Base-by-base conservation (phyloP, 2,797 vertebrate genomes). In the Manis crassicaudata region DNA sequence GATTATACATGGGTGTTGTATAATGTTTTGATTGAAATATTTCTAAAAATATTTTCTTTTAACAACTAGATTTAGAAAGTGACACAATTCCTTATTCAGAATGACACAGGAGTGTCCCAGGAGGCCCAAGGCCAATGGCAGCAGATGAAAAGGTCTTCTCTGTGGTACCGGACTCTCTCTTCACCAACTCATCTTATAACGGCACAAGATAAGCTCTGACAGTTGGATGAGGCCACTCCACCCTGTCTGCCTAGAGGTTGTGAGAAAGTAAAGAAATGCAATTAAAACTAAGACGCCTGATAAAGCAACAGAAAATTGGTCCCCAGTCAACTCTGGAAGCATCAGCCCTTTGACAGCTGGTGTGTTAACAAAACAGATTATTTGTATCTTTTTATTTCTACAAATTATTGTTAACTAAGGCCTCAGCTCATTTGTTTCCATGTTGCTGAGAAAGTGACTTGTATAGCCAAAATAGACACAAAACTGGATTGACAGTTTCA, bases 391-490 rank as follows among this genome's bases (percentile, higher is more conserved):
- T 46, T 60, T 81, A 18, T 67, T 32, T 92, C 52, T 93, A 54
- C 35, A 85, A 54, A 65, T 11, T 72, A 40, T 58, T 79, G 72
- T 91, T 81, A 86, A 84, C 58, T 27, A 92, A 88, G 17, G 43
- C 35, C 17, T 68, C 21, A 37, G 25, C 37, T 70, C 46, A 63
- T 62, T 68, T 92, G 87, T 92, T 96, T 97, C 54, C 40, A 9
- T 7, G 62, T 92, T 96, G 72, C 87, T 92, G 27, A 88, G 83
- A 65, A 97, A 95, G 68, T 88, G 94, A 60, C 67, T 43, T 23
- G 3, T 80, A 58, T 32, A 46, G 29, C 17, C 58, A 76, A 90
- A 94, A 90, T 5, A 95, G 46, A 75, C 21, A 75, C 52, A 88
- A 95, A 76, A 89, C 10, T 83, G 60, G 63, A 29, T 7, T 29